Evolutionary conservation across 2,797 vertebrate genomes (phyloP), one percentile per base, ranked within the genome.

Genomic region (Tokudaia muenninki): DNA sequence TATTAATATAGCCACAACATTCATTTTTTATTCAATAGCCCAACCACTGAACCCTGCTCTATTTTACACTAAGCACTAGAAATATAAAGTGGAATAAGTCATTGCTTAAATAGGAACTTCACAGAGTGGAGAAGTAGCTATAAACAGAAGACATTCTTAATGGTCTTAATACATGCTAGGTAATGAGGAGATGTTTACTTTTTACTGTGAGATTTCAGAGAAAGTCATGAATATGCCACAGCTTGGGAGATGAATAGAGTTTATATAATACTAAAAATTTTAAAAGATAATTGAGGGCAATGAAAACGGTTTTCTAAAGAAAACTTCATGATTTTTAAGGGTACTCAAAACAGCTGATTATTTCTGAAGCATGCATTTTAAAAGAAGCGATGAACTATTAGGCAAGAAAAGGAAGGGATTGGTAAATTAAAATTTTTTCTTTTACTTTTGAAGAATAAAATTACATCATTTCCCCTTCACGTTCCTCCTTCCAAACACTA

Each of bases 301-400:
- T 74, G 84, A 14, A 16, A 93, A 67, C 0, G n/a, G 16, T 67
- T 75, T 92, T 41, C 87, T 63, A 92, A 70, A 77, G 50, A 34
- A 61, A 92, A 81, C 0, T 24, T 50, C 6, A 34, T 29, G 16
- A 9, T 75, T 37, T 37, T 87, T 41, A n/a, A 77, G 57, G 19
- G 8, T 77, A 34, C 29, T 82, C 1, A 44, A 72, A 79, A 52
- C 29, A 70, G 41, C 12, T 55, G 50, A 70, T 31, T 80, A 31
- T 87, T 95, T 93, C 72, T 61, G 26, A 84, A 92, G n/a, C 3
- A 2, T 21, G 59, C 31, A 61, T 95, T 96, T 87, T 41, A 84
- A 83, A 2, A 26, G 16, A 92, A 72, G 11, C 91, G 50, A 87
- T 50, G 52, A 67, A 17, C 59, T 63, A 34, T 16, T 57, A 74